Evolutionary conservation across 2,797 vertebrate genomes (phyloP), one percentile per base, ranked within the genome.

Genomic region (Thamnophis elegans): DNA sequence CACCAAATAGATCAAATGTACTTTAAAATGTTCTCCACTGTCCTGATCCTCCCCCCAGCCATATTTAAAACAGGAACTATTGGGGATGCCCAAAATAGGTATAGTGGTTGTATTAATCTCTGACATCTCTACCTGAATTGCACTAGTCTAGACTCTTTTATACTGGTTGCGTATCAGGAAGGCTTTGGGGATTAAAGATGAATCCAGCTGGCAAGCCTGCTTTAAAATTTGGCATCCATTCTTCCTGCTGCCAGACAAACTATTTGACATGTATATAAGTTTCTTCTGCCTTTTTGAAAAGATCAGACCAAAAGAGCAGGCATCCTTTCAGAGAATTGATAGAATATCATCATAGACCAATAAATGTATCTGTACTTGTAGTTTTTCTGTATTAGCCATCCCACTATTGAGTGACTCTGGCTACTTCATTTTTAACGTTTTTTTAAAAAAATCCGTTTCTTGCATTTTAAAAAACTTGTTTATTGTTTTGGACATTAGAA

Each of bases 391-490:
- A n/a, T 32, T 32, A 68, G 1, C 65, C 2, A 68, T 68, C 5
- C 65, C n/a, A 32, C n/a, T 68, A 32, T 32, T 16, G 65, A 32
- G 65, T 68, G n/a, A 32, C 14, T 68, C 14, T 68, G n/a, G 28
- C 32, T 68, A 32, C n/a, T 68, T 68, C 28, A 32, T 32, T 68
- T 68, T 68, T 16, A 68, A 68, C 13, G 18, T 32, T 32, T 62
- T 7, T 0, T 62, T 7, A 0, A 32, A 0, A 32, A 65, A 65
- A 65, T 26, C 9, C 1, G 1, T 65, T 65, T 14, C 28, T n/a
- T 65, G 12, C 62, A 6, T 3, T 36, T 68, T 32, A 16, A 16
- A 36, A 1, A 16, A 16, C 14, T 68, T 6, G 2, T 36, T 73
- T 73, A 73, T 73, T 73, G 68, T 20, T 62, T 60, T 62, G 25